These are phyloP conservation scores for Centropyge bicolor DNA, from an alignment of 2,797 vertebrate genomes.

Conservation along the genomic window DNA sequence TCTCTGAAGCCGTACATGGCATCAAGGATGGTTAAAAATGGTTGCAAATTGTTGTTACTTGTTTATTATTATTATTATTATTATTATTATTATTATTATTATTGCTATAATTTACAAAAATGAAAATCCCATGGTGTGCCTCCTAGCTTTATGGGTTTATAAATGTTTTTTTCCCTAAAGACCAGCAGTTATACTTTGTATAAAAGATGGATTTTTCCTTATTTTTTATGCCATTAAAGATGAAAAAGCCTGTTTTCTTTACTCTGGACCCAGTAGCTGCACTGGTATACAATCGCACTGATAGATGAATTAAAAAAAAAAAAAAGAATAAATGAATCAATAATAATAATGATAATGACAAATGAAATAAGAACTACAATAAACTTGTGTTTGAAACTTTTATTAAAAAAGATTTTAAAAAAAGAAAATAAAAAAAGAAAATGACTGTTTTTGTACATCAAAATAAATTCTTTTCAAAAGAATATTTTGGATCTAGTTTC, in stretches of 20 bases:
- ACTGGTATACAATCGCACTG: slow-evolving; percentile 99
- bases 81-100: slow-evolving; percentile 81
- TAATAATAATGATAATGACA: slow-evolving; percentile 84
- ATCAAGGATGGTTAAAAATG: slow-evolving; percentile 79
- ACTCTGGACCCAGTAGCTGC: slow-evolving; percentile 98
- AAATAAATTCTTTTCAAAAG: slow-evolving; percentile 96
- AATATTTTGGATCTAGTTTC: slow-evolving; percentile 99
- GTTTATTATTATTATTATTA: slow-evolving; percentile 82
- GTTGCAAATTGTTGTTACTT: slow-evolving; percentile 90
- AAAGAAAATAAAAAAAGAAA: slow-evolving; percentile 83
- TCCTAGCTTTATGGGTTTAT: slow-evolving; percentile 99
- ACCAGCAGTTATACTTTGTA: slow-evolving; percentile 99
- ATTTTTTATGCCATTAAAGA: slow-evolving; percentile 92
- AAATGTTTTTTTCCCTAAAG: slow-evolving; percentile 94
- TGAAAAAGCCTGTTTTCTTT: slow-evolving; percentile 93
- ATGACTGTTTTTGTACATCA: slow-evolving; percentile 99
- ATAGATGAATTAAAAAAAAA: slow-evolving; percentile 80
- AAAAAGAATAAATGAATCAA: slow-evolving; percentile 74
- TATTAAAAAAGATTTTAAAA: slow-evolving; percentile 80
- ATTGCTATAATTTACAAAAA: slow-evolving; percentile 84
- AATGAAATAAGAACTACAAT: slow-evolving; percentile 89
- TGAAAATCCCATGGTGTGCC: slow-evolving; percentile 97
- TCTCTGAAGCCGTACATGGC: slow-evolving; percentile 78
- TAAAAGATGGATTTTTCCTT: slow-evolving; percentile 96
- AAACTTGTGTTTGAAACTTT: slow-evolving; percentile 94